Evolutionary conservation across 1,140 invertebrate genomes (phyloP), one percentile per base, ranked within the genome.

Genomic region (Dryas iulia): DNA sequence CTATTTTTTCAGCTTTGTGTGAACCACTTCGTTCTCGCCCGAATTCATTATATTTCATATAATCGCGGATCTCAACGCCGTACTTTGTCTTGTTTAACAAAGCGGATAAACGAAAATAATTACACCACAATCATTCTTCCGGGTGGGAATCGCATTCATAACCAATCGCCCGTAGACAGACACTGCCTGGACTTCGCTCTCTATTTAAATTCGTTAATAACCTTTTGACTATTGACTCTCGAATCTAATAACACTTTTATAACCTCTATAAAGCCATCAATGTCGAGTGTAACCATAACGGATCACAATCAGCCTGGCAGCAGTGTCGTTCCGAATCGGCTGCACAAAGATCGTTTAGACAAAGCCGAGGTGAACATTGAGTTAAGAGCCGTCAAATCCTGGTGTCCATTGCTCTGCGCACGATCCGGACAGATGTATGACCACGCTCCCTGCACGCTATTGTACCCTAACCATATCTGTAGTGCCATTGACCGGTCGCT

Each of bases 371-470:
- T 24, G 65, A 64, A 72, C 68, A 68, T 73, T 78, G 77, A 83
- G 65, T 82, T 77, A 69, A 71, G 68, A 72, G 78, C 75, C 52
- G 61, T 66, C 74, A 84, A 87, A 87, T 87, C 84, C 84, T 78
- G 69, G 47, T 59, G 72, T 70, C 82, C 73, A 82, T 85, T 84
- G 82, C 73, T 74, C 21, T 62, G 72, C 77, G 74, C 84, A 87
- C 83, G 84, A 82, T 71, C 77, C 60, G 60, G 69, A 71, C 84
- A 86, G 84, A 84, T 86, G 84, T 82, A 81, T 81, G 74, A 65
- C 68, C 76, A 56, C 70, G 68, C 59, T 30, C 61, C 11, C 28
- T 25, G 52, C 18, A 63, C 25, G 56, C 59, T 62, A 47, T 73
- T 74, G 69, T 74, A 56, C 31, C 47, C 33, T 59, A 59, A 74